Evolutionary conservation across 2,888 invertebrate species (phyloP), one percentile per base, ranked within the genome.

Genomic region (Cheiracanthium punctorium): DNA sequence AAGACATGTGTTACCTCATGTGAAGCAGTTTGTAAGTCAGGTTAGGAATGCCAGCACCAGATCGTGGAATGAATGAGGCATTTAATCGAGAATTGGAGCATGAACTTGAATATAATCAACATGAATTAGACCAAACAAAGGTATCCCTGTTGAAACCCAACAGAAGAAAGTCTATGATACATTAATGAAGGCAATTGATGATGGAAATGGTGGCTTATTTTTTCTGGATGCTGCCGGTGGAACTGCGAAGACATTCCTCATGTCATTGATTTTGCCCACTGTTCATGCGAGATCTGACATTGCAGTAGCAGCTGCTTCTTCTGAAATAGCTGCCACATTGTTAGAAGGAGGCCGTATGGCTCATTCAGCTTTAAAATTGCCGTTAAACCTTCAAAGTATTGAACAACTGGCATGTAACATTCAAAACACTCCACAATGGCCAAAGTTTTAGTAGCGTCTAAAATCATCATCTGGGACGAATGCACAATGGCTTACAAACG

Each of bases 361-460:
- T 14, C 67, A 67, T 67, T 29, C 67, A 30, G 12, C 67, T 7
- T 17, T 67, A 12, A 67, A 67, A 30, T 67, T 67, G 67, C 30
- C 32, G 30, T 67, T 67, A 1, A 67, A 67, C 30, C 17, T 67
- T 0, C 30, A 29, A 67, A 30, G 7, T 1, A 1, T 32, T n/a
- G 67, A 67, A 17, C 29, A 8, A 7, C 0, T 0, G 30, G 1
- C 0, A 30, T 67, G 67, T 17, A 29, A 30, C 28, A 29, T 64
- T 7, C 4, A 20, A 17, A n/a, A 67, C 12, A 32, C 0, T 30
- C 67, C n/a, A 32, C 0, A 30, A 29, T 30, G 32, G n/a, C 0
- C n/a, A 67, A 67, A 67, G 7, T 67, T 32, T 17, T 67, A 4
- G 1, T 30, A 32, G 5, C 7, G 30, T 67, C 30, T 32, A 7